These are phyloP conservation scores for Nyctibius grandis DNA, from an alignment of 2,797 vertebrate genomes.

Conservation along the genomic window DNA sequence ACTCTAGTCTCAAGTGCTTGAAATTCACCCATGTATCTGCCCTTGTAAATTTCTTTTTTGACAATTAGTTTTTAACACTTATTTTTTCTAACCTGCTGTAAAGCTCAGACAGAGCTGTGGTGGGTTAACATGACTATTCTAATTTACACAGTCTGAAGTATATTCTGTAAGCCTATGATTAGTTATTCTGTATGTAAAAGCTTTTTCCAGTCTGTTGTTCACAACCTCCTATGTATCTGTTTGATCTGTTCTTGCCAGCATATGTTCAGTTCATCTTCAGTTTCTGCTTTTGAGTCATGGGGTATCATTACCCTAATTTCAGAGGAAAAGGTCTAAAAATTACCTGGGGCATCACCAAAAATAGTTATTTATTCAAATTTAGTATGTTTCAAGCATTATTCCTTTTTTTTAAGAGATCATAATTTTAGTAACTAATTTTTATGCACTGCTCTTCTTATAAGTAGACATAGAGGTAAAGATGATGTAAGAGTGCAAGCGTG, in stretches of 20 bases:
- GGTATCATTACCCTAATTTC: background rate
- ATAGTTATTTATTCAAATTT: background rate
- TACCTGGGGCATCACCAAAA: background rate
- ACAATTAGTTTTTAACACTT: background rate
- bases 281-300: conserved; percentile 43
- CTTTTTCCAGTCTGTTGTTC: background rate
- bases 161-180: background rate
- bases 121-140: background rate
- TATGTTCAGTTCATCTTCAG: background rate
- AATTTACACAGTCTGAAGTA: background rate
- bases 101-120: background rate
- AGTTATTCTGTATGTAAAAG: background rate
- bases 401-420: background rate
- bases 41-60: background rate
- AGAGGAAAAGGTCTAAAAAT: conserved; percentile 14
- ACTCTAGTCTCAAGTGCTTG: background rate
- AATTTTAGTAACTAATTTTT: background rate
- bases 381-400: background rate
- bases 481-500: background rate
- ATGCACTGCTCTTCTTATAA: background rate
- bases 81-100: background rate
- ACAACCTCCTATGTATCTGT: conserved; percentile 16
- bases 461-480: background rate
- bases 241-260: background rate
- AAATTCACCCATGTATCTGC: background rate